A percentile compares a stretch with the other conserved stretches of the same genome.
Conservation (phyloP, 2,113 vertebrate genomes). For the Polypterus senegalus region DNA sequence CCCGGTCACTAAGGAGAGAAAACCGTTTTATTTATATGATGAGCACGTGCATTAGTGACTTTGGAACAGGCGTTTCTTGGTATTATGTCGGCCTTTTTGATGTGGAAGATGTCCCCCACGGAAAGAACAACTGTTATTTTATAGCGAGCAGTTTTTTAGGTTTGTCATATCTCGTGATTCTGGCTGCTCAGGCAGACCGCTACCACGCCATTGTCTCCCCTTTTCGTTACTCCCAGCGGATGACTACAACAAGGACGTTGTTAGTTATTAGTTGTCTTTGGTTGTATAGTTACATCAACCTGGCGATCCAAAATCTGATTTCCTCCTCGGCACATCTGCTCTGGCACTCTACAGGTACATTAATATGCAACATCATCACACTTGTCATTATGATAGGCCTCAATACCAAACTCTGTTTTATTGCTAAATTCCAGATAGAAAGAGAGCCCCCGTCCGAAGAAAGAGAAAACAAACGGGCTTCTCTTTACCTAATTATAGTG, state of each 20-base stretch:
- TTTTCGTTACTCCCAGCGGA: constrained; percentile 43
- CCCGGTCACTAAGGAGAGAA: not conserved
- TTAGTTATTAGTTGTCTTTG: constrained; percentile 41
- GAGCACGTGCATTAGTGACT: constrained; percentile 34
- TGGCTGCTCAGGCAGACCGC: constrained; percentile 55
- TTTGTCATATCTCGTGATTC: constrained; percentile 51
- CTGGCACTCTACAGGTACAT: constrained; percentile 35
- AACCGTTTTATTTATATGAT: not conserved
- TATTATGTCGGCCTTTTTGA: constrained; percentile 48
- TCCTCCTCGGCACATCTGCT: constrained; percentile 21
- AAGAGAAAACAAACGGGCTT: constrained; percentile 43
- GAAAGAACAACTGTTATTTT: constrained; percentile 40
- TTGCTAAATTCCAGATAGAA: constrained; percentile 46
- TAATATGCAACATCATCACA: constrained; percentile 40
- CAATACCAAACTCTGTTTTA: constrained; percentile 43
- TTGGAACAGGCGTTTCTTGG: constrained; percentile 49
- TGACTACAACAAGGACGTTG: constrained; percentile 41
- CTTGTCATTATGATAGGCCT: constrained; percentile 52
- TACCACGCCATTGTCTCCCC: constrained; percentile 46
- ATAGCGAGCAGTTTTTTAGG: constrained; percentile 50
- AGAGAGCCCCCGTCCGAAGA: constrained; percentile 37
- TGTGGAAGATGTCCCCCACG: constrained; percentile 34
- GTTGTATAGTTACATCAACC: constrained; percentile 46
- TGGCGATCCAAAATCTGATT: constrained; percentile 37
- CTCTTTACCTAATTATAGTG: constrained; percentile 45